Conservation (phyloP, 2,888 invertebrate genomes). For the Drosophila helvetica region DNA sequence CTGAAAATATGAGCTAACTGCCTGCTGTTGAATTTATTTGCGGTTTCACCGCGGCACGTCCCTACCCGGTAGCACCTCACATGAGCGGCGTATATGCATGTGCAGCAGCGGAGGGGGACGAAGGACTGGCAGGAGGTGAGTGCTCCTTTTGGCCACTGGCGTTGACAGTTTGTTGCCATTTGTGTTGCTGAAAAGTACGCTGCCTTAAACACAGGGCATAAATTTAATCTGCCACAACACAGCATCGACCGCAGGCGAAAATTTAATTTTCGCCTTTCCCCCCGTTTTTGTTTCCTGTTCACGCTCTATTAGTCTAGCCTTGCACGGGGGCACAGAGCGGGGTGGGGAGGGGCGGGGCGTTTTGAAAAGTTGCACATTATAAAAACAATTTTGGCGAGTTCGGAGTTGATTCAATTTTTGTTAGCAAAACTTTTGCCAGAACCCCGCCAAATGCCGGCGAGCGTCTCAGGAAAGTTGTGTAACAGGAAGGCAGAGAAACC, state of each 20-base stretch:
- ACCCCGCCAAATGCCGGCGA: slow-evolving; percentile 45
- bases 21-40: slow-evolving; percentile 70
- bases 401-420: slow-evolving; percentile 69
- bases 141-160: slow-evolving; percentile 34
- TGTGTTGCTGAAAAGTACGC: slow-evolving; percentile 50
- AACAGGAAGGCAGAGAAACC: slow-evolving; percentile 7
- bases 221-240: slow-evolving; percentile 60
- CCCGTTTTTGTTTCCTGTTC: slow-evolving; percentile 12
- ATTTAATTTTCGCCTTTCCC: slow-evolving; percentile 25
- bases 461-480: slow-evolving; percentile 5
- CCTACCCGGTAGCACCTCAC: slow-evolving; percentile 5
- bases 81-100: slow-evolving; percentile 35
- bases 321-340: background rate
- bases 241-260: slow-evolving; percentile 32
- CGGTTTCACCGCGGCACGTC: slow-evolving; percentile 47
- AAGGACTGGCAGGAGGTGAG: background rate
- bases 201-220: slow-evolving; percentile 43
- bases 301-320: slow-evolving; percentile 54
- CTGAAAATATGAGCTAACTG: slow-evolving; percentile 54
- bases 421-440: slow-evolving; percentile 59
- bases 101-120: slow-evolving; percentile 19
- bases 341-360: background rate
- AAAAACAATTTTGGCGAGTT: slow-evolving; percentile 74
- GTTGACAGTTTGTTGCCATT: slow-evolving; percentile 61
- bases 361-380: slow-evolving; percentile 63